A percentile compares a stretch with the other conserved stretches of the same genome.
These are phyloP conservation scores for Poicephalus gulielmi DNA, from an alignment of 2,113 vertebrate genomes.

Conservation along the genomic window DNA sequence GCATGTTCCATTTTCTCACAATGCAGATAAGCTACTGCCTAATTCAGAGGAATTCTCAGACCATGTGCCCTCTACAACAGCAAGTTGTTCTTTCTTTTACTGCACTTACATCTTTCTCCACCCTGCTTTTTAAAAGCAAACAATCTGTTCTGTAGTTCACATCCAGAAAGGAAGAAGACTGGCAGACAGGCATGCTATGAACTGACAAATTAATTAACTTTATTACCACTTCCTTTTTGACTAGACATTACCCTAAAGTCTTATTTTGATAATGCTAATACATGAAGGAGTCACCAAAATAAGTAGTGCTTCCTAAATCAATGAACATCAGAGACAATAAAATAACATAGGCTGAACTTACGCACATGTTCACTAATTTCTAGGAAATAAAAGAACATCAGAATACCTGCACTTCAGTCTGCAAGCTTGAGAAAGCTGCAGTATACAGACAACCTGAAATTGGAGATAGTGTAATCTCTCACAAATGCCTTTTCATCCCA, in stretches of 20 bases:
- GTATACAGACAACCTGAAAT: not conserved
- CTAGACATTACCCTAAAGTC: not conserved
- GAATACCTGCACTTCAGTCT: not conserved
- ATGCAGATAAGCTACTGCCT: not conserved
- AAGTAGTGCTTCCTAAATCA: not conserved
- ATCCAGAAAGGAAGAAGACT: not conserved
- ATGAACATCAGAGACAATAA: not conserved
- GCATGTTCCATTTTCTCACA: not conserved
- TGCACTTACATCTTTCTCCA: not conserved
- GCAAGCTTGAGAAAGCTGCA: not conserved
- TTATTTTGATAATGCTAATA: not conserved
- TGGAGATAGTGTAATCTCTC: not conserved
- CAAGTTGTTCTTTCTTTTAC: not conserved
- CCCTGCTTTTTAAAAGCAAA: not conserved
- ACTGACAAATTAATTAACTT: not conserved
- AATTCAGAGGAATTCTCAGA: not conserved
- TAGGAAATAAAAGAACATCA: not conserved
- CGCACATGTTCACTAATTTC: not conserved
- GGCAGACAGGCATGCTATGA: not conserved
- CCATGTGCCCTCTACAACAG: fast-evolving
- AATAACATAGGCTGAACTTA: not conserved
- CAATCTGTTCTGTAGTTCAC: not conserved
- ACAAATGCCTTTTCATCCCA: not conserved
- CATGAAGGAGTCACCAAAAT: not conserved
- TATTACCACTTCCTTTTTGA: not conserved